These are phyloP conservation scores for Petrocephalus zakoni DNA, from an alignment of 2,113 vertebrate genomes.

Conservation along the genomic window DNA sequence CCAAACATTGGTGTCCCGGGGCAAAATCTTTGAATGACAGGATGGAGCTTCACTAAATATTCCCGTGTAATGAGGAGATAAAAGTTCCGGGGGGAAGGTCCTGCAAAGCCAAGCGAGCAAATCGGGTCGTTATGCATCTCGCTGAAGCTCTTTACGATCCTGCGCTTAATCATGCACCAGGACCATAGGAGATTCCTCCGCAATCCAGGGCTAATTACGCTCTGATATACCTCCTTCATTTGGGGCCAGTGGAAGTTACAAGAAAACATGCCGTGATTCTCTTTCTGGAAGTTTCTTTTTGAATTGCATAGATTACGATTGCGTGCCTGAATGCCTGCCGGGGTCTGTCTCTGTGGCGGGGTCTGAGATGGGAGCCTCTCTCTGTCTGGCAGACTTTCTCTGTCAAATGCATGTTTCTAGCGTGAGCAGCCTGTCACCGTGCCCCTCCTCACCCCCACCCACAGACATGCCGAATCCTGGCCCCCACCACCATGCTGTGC, in stretches of 20 bases:
- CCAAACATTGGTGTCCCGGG: slow-evolving; percentile 24
- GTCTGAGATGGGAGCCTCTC: no score
- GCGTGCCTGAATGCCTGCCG: no score
- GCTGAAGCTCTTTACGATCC: slow-evolving; percentile 23
- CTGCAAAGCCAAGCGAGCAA: neutral
- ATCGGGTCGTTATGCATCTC: neutral
- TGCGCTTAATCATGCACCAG: neutral
- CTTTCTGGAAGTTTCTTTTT: neutral
- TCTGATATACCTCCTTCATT: neutral
- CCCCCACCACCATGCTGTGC: slow-evolving; percentile 84
- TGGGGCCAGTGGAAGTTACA: neutral
- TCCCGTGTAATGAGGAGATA: neutral
- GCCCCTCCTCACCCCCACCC: neutral
- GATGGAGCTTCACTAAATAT: neutral
- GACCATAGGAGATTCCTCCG: neutral
- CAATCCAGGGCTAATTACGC: slow-evolving; percentile 10
- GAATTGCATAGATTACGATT: neutral
- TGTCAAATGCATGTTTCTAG: neutral
- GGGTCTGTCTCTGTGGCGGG: neutral
- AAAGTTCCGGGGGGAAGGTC: neutral
- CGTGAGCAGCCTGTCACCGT: neutral
- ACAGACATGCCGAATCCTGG: slow-evolving; percentile 81
- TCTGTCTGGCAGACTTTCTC: neutral
- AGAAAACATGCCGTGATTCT: neutral
- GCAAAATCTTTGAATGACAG: neutral